Evolutionary conservation across 30 jellyfish, hydroid and myxozoan species (phyloP).

Genomic region (Cassiopea xamachana): DNA sequence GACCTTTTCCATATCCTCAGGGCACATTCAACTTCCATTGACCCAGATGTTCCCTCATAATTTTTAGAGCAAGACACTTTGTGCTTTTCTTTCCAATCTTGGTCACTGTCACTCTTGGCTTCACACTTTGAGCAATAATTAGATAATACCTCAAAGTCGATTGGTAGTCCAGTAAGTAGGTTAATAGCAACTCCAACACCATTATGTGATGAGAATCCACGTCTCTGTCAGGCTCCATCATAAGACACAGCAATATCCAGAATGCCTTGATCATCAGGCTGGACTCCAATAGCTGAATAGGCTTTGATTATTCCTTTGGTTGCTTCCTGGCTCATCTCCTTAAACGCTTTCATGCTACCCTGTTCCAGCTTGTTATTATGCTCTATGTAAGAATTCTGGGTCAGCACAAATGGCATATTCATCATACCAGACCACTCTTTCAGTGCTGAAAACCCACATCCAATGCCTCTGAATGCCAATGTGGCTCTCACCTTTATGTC

Average conservation of each 20-base stretch:
- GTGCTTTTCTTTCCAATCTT: neutral
- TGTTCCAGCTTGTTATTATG: neutral
- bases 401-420: neutral
- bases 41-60: too few species aligned
- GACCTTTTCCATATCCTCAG: too few species aligned
- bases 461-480: too few species aligned
- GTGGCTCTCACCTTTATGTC: too few species aligned
- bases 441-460: neutral
- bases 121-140: too few species aligned
- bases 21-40: too few species aligned
- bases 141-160: neutral
- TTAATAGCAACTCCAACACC: too few species aligned
- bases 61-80: too few species aligned
- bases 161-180: neutral
- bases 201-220: neutral
- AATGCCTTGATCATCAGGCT: neutral
- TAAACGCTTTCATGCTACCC: neutral
- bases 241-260: neutral
- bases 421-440: constrained; percentile 8
- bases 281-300: too few species aligned
- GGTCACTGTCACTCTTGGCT: neutral
- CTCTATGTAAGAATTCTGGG: too few species aligned
- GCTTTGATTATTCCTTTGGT: too few species aligned
- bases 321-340: neutral
- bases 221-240: neutral